Conservation (phyloP, 2,888 invertebrate species). For the Cataglyphis albicans region DNA sequence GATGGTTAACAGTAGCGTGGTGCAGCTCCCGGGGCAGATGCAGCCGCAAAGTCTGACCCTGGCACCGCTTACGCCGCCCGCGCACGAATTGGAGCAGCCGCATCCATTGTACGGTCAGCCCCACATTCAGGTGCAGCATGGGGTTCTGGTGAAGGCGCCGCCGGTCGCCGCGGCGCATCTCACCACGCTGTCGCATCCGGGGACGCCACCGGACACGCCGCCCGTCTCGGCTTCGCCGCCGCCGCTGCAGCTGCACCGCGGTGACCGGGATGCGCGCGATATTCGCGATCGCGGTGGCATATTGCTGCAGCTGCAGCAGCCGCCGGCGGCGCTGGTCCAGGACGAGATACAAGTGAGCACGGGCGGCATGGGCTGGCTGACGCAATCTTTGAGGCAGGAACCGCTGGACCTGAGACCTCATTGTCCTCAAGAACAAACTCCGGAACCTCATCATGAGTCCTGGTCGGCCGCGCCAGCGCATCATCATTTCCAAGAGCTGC, state of each 20-base stretch:
- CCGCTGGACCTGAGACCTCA: constrained; percentile 94
- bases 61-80: constrained; percentile 89
- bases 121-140: constrained; percentile 83
- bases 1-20: constrained; percentile 82
- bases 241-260: constrained; percentile 84
- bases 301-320: constrained; percentile 83
- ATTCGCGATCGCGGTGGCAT: constrained; percentile 78
- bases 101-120: constrained; percentile 84
- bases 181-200: constrained; percentile 88
- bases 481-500: constrained; percentile 83
- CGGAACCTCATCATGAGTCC: constrained; percentile 81
- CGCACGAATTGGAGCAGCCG: constrained; percentile 87
- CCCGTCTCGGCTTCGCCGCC: constrained; percentile 89
- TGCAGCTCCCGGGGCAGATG: constrained; percentile 79
- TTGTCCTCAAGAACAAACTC: constrained; percentile 86
- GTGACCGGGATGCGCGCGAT: constrained; percentile 75
- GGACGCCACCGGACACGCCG: constrained; percentile 95
- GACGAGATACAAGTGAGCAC: constrained; percentile 80
- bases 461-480: constrained; percentile 80
- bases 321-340: constrained; percentile 77
- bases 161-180: constrained; percentile 82
- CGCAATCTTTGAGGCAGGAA: constrained; percentile 90
- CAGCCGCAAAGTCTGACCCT: constrained; percentile 77
- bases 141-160: constrained; percentile 84
- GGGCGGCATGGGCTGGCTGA: constrained; percentile 92